A percentile compares a stretch with the other conserved stretches of the same genome.
These are phyloP conservation scores for Tachypleus tridentatus DNA, from an alignment of 1,140 invertebrate genomes.

Conservation along the genomic window DNA sequence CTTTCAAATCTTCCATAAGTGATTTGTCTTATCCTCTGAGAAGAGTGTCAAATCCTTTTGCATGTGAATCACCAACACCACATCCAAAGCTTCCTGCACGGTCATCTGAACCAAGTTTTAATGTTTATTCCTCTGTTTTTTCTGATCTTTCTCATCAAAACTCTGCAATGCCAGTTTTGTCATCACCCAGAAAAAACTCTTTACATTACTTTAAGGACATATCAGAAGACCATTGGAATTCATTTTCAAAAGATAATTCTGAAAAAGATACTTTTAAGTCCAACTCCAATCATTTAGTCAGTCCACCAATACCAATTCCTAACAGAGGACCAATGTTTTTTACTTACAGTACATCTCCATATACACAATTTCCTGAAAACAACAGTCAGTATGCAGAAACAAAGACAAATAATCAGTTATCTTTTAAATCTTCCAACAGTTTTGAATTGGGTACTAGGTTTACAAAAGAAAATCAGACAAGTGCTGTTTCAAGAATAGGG, in stretches of 20 bases:
- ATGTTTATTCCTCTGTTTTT: conserved; percentile 5
- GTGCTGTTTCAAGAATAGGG: too few relatives aligned
- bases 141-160: conserved; percentile 12
- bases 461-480: too few relatives aligned
- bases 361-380: too few relatives aligned
- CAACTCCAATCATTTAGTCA: neutral
- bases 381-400: too few relatives aligned
- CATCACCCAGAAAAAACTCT: conserved; percentile 7
- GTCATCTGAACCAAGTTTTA: neutral
- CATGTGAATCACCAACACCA: neutral
- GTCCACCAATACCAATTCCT: conserved; percentile 19
- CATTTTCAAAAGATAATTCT: neutral
- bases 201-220: neutral
- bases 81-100: conserved; percentile 7
- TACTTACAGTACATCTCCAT: too few relatives aligned
- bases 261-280: neutral
- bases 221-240: conserved; percentile 5
- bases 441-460: too few relatives aligned
- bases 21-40: neutral
- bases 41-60: conserved; percentile 17
- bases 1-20: too few relatives aligned
- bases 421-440: too few relatives aligned
- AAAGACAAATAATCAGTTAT: too few relatives aligned
- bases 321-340: conserved; percentile 3
- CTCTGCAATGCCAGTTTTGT: conserved; percentile 10